A percentile compares a stretch with the other conserved stretches of the same genome.
Conservation (phyloP, 1,140 invertebrate genomes). For the Drosophila oshimai region DNA sequence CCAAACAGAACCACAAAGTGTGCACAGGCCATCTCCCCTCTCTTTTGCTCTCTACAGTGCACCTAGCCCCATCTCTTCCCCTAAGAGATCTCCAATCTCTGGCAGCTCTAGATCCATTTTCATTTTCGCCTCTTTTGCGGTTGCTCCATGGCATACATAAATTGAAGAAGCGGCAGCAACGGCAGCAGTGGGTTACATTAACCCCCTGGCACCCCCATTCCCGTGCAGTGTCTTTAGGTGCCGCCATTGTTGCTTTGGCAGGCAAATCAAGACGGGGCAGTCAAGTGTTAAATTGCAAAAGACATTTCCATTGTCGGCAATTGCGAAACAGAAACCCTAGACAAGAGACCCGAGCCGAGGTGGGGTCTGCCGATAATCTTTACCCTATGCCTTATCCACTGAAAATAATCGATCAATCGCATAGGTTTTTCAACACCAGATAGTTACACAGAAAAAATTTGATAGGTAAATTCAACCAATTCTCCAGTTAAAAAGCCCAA, state of each 20-base stretch:
- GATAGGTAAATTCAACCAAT: neutral
- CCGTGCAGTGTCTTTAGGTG: constrained; percentile 4
- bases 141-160: constrained; percentile 64
- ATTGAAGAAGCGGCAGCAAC: constrained; percentile 37
- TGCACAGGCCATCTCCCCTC: constrained; percentile 16
- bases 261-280: constrained; percentile 53
- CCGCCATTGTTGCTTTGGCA: constrained; percentile 26
- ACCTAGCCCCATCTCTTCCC: too few relatives aligned
- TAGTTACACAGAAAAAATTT: neutral
- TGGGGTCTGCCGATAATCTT: constrained; percentile 23
- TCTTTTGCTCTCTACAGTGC: neutral
- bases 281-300: constrained; percentile 80
- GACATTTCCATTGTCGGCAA: constrained; percentile 71
- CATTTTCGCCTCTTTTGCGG: constrained; percentile 59
- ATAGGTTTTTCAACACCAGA: neutral
- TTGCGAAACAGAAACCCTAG: constrained; percentile 58
- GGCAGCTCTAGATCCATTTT: constrained; percentile 55
- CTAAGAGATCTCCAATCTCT: constrained; percentile 8
- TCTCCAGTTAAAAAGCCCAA: too few relatives aligned
- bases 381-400: constrained; percentile 14
- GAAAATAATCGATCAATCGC: constrained; percentile 12
- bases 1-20: constrained; percentile 63
- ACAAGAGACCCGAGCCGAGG: constrained; percentile 11
- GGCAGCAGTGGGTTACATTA: constrained; percentile 12
- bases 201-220: constrained; percentile 3